Conservation (phyloP, 1,140 invertebrate species). For the Nilaparvata lugens region DNA sequence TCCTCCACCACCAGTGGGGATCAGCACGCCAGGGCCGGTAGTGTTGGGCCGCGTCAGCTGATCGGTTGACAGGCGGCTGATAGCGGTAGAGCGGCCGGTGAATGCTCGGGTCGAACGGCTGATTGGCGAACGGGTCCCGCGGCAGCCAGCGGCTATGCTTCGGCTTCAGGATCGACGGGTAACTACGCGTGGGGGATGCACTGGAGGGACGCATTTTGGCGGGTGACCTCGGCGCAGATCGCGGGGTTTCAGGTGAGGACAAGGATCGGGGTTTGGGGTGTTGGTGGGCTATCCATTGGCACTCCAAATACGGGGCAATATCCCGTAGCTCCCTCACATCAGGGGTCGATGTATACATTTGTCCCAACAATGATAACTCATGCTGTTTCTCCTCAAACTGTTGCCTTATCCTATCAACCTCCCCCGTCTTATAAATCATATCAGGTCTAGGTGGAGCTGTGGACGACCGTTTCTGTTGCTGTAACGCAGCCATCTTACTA, state of each 20-base stretch:
- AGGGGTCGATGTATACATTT: constrained; percentile 73
- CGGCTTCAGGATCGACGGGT: constrained; percentile 47
- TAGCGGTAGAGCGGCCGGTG: constrained; percentile 68
- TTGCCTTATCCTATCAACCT: constrained; percentile 54
- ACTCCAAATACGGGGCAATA: constrained; percentile 64
- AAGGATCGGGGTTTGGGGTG: constrained; percentile 58
- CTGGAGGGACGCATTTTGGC: constrained; percentile 34
- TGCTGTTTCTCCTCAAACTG: constrained; percentile 47
- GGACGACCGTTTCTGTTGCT: constrained; percentile 35
- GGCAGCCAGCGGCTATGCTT: constrained; percentile 38
- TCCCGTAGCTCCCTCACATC: constrained; percentile 65
- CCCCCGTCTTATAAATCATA: constrained; percentile 36
- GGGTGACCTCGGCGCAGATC: constrained; percentile 27
- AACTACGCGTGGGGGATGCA: constrained; percentile 35
- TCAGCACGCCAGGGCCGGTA: constrained; percentile 28
- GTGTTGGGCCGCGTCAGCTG: constrained; percentile 4
- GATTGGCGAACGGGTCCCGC: constrained; percentile 50
- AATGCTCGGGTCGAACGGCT: constrained; percentile 60
- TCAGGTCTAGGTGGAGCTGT: constrained; percentile 29
- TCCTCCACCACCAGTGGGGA: constrained; percentile 22
- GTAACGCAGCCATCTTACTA: constrained; percentile 66
- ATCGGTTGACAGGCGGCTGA: constrained; percentile 41
- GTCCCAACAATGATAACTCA: constrained; percentile 55
- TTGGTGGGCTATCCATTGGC: constrained; percentile 64
- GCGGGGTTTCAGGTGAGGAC: constrained; percentile 40